Evolutionary conservation across 2,797 vertebrate genomes (phyloP).

Genomic region (Protonibea diacanthus): DNA sequence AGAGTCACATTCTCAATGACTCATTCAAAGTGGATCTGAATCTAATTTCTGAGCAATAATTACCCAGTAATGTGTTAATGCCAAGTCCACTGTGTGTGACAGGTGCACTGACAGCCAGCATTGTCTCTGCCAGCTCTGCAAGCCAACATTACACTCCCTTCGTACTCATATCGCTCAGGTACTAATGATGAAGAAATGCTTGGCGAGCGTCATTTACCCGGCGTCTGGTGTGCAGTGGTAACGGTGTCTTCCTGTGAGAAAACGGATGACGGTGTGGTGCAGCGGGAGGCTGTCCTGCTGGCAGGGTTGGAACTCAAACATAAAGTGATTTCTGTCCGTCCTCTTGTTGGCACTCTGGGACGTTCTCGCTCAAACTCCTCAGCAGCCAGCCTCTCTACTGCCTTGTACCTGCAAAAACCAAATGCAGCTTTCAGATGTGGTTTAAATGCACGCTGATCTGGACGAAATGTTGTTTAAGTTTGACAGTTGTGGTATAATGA

Average conservation of each 20-base stretch:
- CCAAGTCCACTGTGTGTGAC: constrained; percentile 26
- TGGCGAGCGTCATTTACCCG: constrained; percentile 80
- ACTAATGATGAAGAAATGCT: constrained; percentile 3
- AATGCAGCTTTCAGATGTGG: background rate
- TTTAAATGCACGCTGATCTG: background rate
- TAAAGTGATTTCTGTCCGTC: constrained; percentile 93
- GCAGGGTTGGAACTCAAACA: constrained; percentile 88
- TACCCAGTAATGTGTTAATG: constrained; percentile 35
- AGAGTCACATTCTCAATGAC: background rate
- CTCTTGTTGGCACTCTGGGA: constrained; percentile 82
- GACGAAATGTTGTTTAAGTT: background rate
- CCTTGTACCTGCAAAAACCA: constrained; percentile 89
- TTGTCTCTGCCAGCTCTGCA: constrained; percentile 22
- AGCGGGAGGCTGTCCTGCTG: constrained; percentile 80
- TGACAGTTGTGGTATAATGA: background rate
- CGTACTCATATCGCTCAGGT: background rate
- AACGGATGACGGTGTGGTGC: constrained; percentile 77
- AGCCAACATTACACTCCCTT: constrained; percentile 32
- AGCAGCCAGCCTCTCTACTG: constrained; percentile 91
- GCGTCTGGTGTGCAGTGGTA: constrained; percentile 59
- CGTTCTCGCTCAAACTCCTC: constrained; percentile 92
- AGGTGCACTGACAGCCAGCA: constrained; percentile 7
- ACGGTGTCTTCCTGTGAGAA: constrained; percentile 82
- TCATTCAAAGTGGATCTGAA: constrained; percentile 27
- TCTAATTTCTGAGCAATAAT: constrained; percentile 39